Base-by-base conservation (phyloP, 2,888 invertebrate species). In the Conistra vaccinii region DNA sequence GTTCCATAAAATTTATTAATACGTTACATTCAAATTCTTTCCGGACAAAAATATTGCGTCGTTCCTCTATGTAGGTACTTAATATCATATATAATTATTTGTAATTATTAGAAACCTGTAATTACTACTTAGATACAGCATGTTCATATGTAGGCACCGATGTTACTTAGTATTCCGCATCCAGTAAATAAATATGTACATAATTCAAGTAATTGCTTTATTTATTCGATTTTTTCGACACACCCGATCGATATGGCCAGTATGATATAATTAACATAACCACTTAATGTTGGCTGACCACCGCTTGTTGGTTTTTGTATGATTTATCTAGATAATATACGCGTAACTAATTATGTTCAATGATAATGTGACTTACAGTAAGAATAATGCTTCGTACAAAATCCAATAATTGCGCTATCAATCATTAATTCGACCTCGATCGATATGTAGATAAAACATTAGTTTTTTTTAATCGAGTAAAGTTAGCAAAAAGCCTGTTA, bases 161-260 rank as follows among this genome's bases (percentile, higher is more conserved):
- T 26, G 45, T n/a, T 72, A 78, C 71, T 82, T 78, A 74, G 60
- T 77, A 76, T 67, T 78, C 62, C 69, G 67, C 48, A 74, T 68
- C 81, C 85, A 87, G 83, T 88, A 89, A 87, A 89, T 87, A 81
- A 80, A 84, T 87, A 89, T 87, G 84, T 89, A 90, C 85, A 86
- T 90, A 88, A 83, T 79, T 78, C 68, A 79, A 80, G 53, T 89
- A 88, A 89, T 89, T 85, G 84, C 89, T 88, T 87, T 89, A 90
- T 90, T 90, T 90, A 87, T 87, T 80, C 61, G n/a, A 79, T 79
- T 78, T 84, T 85, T 86, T 82, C 53, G 77, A 72, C 75, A 81
- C 76, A 76, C 80, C 65, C 73, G 73, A 79, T 78, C 66, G 39
- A 72, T 66, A 63, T 61, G 61, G 57, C 62, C 69, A 62, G 71